Conservation (phyloP, 2,113 vertebrate species). For the Baryphthengus martii region DNA sequence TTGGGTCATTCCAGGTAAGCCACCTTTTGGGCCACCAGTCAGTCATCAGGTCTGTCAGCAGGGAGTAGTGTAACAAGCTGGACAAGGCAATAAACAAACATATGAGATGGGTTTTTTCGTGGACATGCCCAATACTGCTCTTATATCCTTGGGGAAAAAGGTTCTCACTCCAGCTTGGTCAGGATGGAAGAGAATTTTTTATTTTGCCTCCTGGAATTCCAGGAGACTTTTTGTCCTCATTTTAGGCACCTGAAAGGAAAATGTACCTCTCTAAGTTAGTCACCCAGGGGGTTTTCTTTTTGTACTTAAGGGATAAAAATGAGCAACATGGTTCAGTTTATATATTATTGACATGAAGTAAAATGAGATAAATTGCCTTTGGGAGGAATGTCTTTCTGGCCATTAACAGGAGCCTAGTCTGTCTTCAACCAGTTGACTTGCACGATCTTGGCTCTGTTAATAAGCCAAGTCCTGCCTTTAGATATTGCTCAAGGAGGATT, state of each 20-base stretch:
- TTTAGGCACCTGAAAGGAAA: neutral
- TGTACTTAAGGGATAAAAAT: neutral
- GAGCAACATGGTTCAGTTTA: neutral
- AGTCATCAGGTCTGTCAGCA: neutral
- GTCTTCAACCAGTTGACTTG: neutral
- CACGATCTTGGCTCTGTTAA: neutral
- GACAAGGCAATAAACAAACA: neutral
- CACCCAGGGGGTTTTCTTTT: accelerated
- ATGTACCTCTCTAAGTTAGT: neutral
- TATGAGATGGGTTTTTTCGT: neutral
- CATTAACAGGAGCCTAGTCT: neutral
- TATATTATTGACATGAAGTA: neutral
- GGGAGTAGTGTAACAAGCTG: accelerated
- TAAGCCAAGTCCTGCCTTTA: neutral
- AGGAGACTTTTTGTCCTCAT: neutral
- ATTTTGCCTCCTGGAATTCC: neutral
- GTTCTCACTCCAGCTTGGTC: neutral
- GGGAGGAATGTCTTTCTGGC: neutral
- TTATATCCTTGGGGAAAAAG: neutral
- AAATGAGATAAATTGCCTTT: neutral
- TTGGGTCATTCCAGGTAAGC: constrained; percentile 94
- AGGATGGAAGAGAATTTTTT: neutral
- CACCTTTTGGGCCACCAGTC: neutral
- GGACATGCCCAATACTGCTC: neutral
- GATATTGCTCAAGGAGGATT: neutral